Evolutionary conservation across 2,113 vertebrate genomes (phyloP), one percentile per base, ranked within the genome.

Genomic region (Stomatorhinus ivindoensis): DNA sequence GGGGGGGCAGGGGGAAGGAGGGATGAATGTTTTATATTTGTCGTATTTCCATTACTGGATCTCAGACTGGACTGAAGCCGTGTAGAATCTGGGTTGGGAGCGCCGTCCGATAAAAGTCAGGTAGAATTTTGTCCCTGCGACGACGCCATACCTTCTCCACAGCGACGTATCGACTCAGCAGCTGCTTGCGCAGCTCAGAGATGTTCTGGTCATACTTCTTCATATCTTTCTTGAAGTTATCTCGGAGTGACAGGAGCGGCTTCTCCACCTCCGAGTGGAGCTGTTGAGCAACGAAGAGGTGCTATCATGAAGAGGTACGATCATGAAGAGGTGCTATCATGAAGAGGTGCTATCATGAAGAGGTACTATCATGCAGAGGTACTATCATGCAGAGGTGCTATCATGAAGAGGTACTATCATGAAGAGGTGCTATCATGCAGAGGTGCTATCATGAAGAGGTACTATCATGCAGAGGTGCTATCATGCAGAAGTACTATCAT

Each of bases 181-280:
- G 96, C 91, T 99, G 98, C 93, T 99, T 99, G 90, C 98, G 94
- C 21, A 99, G 91, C 93, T 99, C 98, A 0, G 97, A 95, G 1
- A 99, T 98, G 91, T 99, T 97, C 93, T 99, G 98, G 93, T 99
- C 98, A 17, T 97, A 99, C 94, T 99, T 99, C 73, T 99, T 99
- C 97, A 99, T 96, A 94, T 99, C 98, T 91, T 99, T 99, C 95
- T 99, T 99, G 92, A 99, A 99, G 94, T 97, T 97, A 93, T 99
- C 98, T 2, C 98, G 95, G 93, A 99, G 99, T 15, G 95, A 97
- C 89, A 99, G 96, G 76, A 99, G 86, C 0, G 98, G 98, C 84
- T 98, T 99, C 93, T 99, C 98, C 0, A 99, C 98, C 92, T 99
- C 98, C 0, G 96, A 96, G 91, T 99, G 98, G 21, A 99, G 97